phyloP scores from a whole-genome alignment of 1,140 invertebrate species.

The Anastatus disparis region DNA sequence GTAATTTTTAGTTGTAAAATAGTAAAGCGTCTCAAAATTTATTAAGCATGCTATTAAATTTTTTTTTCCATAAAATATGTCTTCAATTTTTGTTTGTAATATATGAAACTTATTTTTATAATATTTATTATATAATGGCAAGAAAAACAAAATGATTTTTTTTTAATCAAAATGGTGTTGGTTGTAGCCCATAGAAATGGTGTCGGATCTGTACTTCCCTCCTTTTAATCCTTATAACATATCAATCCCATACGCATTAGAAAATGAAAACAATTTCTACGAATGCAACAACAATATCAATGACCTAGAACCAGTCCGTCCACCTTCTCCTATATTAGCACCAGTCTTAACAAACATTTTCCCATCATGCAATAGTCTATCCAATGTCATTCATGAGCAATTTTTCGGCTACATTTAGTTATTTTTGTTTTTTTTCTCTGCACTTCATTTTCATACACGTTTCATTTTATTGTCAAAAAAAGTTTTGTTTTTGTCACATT shows the following conservation, averaged over 20 bases:
- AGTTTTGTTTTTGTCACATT: no score
- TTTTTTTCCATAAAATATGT: background rate
- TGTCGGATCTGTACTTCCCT: slow-evolving; percentile 76
- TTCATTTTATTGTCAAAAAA: no score
- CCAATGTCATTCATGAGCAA: slow-evolving; percentile 72
- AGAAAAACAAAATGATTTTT: background rate
- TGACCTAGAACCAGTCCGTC: slow-evolving; percentile 51
- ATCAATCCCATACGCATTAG: slow-evolving; percentile 60
- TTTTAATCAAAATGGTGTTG: slow-evolving; percentile 53
- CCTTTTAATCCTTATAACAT: slow-evolving; percentile 57
- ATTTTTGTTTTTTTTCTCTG: slow-evolving; percentile 12
- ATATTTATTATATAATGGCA: background rate
- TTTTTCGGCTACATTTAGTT: slow-evolving; percentile 74
- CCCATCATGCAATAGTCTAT: slow-evolving; percentile 49
- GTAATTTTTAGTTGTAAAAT: background rate
- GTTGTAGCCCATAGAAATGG: slow-evolving; percentile 77
- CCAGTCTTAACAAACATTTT: slow-evolving; percentile 56
- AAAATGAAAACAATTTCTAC: slow-evolving; percentile 50
- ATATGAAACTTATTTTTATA: no score
- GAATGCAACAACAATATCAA: slow-evolving; percentile 58
- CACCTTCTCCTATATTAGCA: slow-evolving; percentile 48
- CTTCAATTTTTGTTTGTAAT: no score
- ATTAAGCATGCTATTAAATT: slow-evolving; percentile 17
- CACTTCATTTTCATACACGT: no score
- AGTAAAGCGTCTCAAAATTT: background rate